Base-by-base conservation (phyloP, 2,888 invertebrate species). In the Dusona sp. region DNA sequence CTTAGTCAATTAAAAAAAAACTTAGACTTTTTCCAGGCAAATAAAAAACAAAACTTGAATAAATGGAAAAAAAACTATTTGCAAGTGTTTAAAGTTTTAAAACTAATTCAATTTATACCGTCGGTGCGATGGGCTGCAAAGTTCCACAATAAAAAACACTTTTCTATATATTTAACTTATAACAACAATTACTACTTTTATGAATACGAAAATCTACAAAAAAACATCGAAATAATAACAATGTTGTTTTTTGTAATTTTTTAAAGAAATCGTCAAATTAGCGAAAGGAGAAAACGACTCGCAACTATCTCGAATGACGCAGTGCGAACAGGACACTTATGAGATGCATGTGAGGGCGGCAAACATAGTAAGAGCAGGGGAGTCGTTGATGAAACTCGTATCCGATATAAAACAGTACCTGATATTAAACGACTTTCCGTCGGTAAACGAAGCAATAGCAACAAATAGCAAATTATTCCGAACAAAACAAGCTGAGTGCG, bases 361-460 rank as follows among this genome's bases (percentile, higher is more conserved):
- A 7, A 99, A 99, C 94, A 99, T 99, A 92, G 99, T 99, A 0
- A 95, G 99, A 91, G 99, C 99, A 84, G 99, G 98, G 0, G 99
- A 99, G 95, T 99, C 99, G 0, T 94, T 99, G 36, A 98, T 99
- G 97, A 99, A 99, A 94, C 95, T 99, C 42, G 99, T 99, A 0
- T 98, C 99, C 0, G 99, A 99, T 93, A 98, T 99, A 87, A 99
- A 99, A 92, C 99, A 99, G 93, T 99, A 99, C 94, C 95, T 99
- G 67, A 99, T 99, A 91, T 95, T 99, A 29, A 99, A 99, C 94
- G 99, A 99, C 94, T 99, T 99, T 93, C 99, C 99, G 67, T 99
- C 99, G 1, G 98, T 99, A 0, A 99, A 99, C 94, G 99, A 99
- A 92, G 98, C 99, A 0, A 99, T 99, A 88, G 97, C 98, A n/a